Percentiles rank a stretch among this genome's conserved stretches.
Evolutionary conservation across 2,888 invertebrate species (phyloP).

Genomic region (Eilema griseolum): DNA sequence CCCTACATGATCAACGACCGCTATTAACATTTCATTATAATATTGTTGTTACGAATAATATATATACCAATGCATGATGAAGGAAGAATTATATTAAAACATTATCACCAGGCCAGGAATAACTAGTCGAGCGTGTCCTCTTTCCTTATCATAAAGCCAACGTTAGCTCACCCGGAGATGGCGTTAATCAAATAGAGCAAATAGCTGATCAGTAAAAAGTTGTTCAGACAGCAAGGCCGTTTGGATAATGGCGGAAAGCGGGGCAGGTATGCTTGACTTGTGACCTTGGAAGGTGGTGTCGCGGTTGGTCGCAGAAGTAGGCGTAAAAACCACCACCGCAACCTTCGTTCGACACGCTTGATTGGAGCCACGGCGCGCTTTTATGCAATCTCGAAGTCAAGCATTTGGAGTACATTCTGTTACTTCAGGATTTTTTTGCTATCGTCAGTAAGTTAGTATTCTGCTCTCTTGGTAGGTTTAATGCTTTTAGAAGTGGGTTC

Average conservation of each 20-base stretch:
- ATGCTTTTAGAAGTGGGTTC: neutral
- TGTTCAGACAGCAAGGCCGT: conserved; percentile 69
- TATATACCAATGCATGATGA: neutral
- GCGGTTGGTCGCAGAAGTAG: conserved; percentile 69
- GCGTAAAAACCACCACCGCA: conserved; percentile 70
- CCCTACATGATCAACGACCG: neutral
- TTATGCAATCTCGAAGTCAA: conserved; percentile 39
- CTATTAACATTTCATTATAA: neutral
- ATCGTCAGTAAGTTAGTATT: too few relatives aligned
- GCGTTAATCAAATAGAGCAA: conserved; percentile 56
- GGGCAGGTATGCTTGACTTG: conserved; percentile 61
- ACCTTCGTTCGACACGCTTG: conserved; percentile 70
- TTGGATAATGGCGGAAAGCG: conserved; percentile 69
- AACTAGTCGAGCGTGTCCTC: conserved; percentile 47
- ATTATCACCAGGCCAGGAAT: conserved; percentile 34
- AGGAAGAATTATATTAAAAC: conserved; percentile 26
- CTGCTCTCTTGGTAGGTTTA: too few relatives aligned
- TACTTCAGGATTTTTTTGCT: neutral
- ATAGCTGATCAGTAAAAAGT: conserved; percentile 64
- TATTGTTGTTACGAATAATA: neutral
- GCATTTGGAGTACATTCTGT: conserved; percentile 14
- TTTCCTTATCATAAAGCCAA: conserved; percentile 55
- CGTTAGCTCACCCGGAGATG: conserved; percentile 54
- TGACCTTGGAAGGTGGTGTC: conserved; percentile 75
- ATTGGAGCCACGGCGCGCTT: conserved; percentile 52